Percentiles rank a stretch among this genome's conserved stretches.
Conservation (phyloP, 2,888 invertebrate species). For the Acanthosepion esculentum region DNA sequence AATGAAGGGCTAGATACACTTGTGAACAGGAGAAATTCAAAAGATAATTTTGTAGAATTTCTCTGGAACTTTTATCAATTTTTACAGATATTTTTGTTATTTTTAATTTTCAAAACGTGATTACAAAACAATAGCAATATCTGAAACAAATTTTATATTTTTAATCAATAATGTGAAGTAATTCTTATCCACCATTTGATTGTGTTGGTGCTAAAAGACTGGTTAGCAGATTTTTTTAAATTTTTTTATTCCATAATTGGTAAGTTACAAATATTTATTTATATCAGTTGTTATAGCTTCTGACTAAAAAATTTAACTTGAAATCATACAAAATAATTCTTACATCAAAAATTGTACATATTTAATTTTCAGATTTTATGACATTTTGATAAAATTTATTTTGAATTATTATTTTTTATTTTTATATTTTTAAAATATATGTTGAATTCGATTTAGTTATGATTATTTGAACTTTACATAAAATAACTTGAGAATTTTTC, state of each 20-base stretch:
- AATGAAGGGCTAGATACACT: not conserved
- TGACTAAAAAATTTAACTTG: not conserved
- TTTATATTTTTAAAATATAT: not conserved
- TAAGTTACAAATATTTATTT: not conserved
- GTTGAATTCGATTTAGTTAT: not conserved
- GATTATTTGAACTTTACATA: not conserved
- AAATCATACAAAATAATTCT: not conserved
- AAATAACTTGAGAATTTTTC: not conserved
- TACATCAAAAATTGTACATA: not conserved
- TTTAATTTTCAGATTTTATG: not conserved
- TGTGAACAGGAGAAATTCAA: not conserved
- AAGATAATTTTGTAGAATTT: not conserved
- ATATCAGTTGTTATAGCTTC: not conserved
- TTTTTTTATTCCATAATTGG: not conserved
- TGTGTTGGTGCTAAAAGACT: not conserved
- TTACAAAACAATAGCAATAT: conserved; percentile 1
- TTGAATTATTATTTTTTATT: not conserved
- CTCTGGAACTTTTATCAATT: not conserved
- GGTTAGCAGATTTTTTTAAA: not conserved
- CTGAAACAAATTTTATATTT: not conserved
- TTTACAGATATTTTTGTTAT: not conserved
- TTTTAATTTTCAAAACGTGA: not conserved
- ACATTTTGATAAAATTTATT: not conserved
- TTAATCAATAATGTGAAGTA: not conserved
- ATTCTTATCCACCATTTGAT: not conserved